These are phyloP conservation scores for Calidris pygmaea DNA, from an alignment of 2,113 vertebrate species.

Conservation along the genomic window DNA sequence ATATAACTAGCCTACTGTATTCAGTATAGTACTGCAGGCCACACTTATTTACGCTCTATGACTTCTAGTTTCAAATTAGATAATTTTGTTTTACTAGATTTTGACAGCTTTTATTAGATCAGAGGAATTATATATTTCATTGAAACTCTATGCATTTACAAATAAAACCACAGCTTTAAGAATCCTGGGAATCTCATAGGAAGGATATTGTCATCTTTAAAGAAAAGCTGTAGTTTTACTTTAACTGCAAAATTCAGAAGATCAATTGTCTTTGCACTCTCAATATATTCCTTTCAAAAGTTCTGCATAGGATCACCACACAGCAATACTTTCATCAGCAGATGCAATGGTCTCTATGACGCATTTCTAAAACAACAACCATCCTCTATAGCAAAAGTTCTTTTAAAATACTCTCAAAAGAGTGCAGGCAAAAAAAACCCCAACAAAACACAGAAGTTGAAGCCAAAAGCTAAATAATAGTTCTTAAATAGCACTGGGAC, in stretches of 20 bases:
- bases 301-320: background rate
- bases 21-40: background rate
- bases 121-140: background rate
- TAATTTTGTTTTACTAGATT: background rate
- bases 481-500: conserved; percentile 16
- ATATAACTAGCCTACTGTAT: background rate
- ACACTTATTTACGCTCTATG: background rate
- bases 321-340: background rate
- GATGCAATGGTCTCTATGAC: background rate
- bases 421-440: background rate
- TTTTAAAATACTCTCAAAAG: conserved; percentile 22
- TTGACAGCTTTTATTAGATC: background rate
- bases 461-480: conserved; percentile 35
- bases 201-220: background rate
- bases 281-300: background rate
- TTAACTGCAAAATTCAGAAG: background rate
- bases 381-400: background rate
- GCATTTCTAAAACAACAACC: background rate
- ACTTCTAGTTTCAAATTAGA: background rate
- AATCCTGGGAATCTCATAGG: background rate
- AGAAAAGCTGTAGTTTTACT: background rate
- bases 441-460: background rate
- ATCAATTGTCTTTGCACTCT: background rate
- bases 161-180: background rate
- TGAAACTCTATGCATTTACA: background rate